phyloP scores from a whole-genome alignment of 2,888 invertebrate species.

The Idaea biselata region DNA sequence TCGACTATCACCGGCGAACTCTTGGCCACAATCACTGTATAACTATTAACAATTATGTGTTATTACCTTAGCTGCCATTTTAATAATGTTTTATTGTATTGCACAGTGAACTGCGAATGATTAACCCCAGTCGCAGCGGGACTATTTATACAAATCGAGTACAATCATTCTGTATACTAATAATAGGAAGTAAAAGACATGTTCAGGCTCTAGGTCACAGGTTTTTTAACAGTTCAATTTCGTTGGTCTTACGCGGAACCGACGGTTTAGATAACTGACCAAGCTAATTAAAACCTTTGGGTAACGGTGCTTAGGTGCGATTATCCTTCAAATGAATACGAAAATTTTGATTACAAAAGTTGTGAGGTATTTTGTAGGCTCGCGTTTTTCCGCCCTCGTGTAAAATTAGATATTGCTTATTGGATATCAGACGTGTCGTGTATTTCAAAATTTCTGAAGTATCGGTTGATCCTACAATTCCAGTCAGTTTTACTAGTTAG shows the following conservation, averaged over 20 bases:
- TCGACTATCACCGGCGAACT: neutral
- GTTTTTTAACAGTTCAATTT: constrained; percentile 67
- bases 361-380: neutral
- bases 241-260: constrained; percentile 67
- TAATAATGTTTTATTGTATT: constrained; percentile 60
- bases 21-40: neutral
- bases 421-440: neutral
- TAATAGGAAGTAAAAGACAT: constrained; percentile 73
- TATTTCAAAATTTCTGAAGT: too few species aligned
- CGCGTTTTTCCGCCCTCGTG: neutral
- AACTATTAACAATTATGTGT: neutral
- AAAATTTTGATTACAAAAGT: neutral
- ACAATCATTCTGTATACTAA: constrained; percentile 56
- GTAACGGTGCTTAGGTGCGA: neutral
- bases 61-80: constrained; percentile 77
- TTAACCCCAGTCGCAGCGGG: constrained; percentile 51
- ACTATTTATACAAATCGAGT: constrained; percentile 61
- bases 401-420: neutral
- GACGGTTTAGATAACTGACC: neutral
- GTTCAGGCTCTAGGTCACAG: constrained; percentile 65
- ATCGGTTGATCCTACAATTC: too few species aligned
- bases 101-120: constrained; percentile 74
- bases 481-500: too few species aligned
- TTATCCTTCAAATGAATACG: neutral
- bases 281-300: constrained; percentile 13